Percentiles rank a stretch among this genome's conserved stretches.
Evolutionary conservation across 2,888 invertebrate species (phyloP).

Genomic region (Philereme vetulata): DNA sequence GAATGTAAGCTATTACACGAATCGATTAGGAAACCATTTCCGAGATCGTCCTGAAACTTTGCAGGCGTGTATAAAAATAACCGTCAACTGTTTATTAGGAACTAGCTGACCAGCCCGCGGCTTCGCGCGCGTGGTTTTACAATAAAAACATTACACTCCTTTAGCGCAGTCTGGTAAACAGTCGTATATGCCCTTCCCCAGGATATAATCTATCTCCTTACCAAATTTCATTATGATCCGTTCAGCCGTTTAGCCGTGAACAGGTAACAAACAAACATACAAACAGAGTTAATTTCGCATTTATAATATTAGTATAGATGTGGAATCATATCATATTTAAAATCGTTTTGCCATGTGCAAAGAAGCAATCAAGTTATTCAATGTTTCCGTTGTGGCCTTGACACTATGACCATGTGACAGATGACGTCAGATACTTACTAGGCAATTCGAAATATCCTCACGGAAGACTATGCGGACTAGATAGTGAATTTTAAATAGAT

Average conservation of each 20-base stretch:
- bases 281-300: not conserved
- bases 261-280: not conserved
- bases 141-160: too few species aligned
- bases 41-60: too few species aligned
- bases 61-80: too few species aligned
- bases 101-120: too few species aligned
- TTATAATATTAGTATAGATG: not conserved
- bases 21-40: too few species aligned
- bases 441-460: slow-evolving; percentile 37
- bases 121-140: too few species aligned
- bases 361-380: slow-evolving; percentile 23
- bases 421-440: slow-evolving; percentile 34
- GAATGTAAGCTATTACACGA: not conserved
- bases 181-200: too few species aligned
- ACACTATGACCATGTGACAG: slow-evolving; percentile 44
- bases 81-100: too few species aligned
- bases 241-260: too few species aligned
- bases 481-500: slow-evolving; percentile 24
- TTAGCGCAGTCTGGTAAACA: too few species aligned
- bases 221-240: too few species aligned
- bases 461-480: slow-evolving; percentile 27
- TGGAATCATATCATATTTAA: not conserved
- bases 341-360: slow-evolving; percentile 6
- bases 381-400: slow-evolving; percentile 41
- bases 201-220: too few species aligned